Conservation (phyloP, 2,888 invertebrate genomes). For the Plebejus argus region DNA sequence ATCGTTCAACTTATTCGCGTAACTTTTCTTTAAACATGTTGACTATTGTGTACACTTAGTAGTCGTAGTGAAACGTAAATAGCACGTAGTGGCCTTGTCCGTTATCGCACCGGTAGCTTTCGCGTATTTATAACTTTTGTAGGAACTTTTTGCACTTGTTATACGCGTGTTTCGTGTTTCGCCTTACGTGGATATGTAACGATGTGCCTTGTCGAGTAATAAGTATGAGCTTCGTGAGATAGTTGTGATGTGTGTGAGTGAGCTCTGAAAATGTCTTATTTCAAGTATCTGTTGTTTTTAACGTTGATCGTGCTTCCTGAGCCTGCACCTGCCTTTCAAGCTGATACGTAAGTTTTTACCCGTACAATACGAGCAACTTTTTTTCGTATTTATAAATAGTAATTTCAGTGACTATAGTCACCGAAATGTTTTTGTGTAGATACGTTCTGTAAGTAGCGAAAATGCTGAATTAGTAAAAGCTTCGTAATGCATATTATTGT, state of each 20-base stretch:
- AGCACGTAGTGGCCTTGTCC: conserved; percentile 66
- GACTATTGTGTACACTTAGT: conserved; percentile 5
- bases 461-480: background rate
- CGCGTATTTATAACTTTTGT: conserved; percentile 37
- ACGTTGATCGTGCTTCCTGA: conserved; percentile 62
- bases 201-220: conserved; percentile 72
- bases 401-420: too few relatives aligned
- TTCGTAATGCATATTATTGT: too few relatives aligned
- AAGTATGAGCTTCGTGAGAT: conserved; percentile 48
- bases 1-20: conserved; percentile 38
- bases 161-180: conserved; percentile 38
- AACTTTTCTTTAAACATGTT: conserved; percentile 7
- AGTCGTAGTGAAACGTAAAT: conserved; percentile 57
- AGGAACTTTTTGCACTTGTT: conserved; percentile 41
- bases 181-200: conserved; percentile 49
- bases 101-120: conserved; percentile 62
- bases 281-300: conserved; percentile 56
- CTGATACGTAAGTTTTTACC: conserved; percentile 43
- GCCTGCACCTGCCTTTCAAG: conserved; percentile 62
- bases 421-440: background rate
- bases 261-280: conserved; percentile 59
- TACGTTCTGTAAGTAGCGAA: background rate
- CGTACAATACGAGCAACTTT: background rate
- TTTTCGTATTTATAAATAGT: background rate
- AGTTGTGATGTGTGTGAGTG: conserved; percentile 54